These are phyloP conservation scores for Ianthella basta DNA, from an alignment of 37 sponge, comb jelly and placozoan genomes.

Conservation along the genomic window DNA sequence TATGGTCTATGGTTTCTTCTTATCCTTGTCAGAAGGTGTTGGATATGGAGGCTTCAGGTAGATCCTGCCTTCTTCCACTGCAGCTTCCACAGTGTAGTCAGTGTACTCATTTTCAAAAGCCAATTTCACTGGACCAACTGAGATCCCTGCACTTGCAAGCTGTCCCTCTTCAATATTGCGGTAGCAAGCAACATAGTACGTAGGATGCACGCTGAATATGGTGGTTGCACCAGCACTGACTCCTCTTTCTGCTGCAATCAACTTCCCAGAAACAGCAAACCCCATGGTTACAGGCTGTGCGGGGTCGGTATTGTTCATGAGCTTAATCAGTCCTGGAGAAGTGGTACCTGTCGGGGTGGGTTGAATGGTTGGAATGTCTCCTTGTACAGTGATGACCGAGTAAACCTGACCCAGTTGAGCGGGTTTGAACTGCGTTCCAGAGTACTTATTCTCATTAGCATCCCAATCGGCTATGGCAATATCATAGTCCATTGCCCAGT, in stretches of 20 bases:
- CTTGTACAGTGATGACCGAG: background rate
- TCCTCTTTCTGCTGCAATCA: background rate
- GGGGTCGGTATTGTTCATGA: background rate
- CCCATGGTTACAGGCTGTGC: background rate
- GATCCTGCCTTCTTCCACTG: too few relatives aligned
- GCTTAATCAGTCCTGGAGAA: background rate
- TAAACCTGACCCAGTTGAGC: background rate
- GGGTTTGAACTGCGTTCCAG: background rate
- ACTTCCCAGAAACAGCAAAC: background rate
- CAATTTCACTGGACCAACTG: too few relatives aligned
- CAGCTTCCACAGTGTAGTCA: too few relatives aligned
- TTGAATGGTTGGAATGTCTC: background rate
- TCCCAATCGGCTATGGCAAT: constrained; percentile 1
- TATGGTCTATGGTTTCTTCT: too few relatives aligned
- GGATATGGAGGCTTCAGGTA: too few relatives aligned
- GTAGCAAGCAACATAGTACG: background rate
- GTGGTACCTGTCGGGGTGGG: background rate
- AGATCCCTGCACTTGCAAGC: too few relatives aligned
- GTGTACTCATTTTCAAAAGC: too few relatives aligned
- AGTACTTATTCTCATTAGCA: background rate
- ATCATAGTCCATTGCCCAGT: background rate
- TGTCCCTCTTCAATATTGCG: too few relatives aligned
- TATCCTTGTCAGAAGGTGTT: too few relatives aligned
- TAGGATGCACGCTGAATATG: background rate
- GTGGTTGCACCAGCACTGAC: background rate